Conservation (phyloP, 2,113 vertebrate species). For the Semnopithecus entellus region DNA sequence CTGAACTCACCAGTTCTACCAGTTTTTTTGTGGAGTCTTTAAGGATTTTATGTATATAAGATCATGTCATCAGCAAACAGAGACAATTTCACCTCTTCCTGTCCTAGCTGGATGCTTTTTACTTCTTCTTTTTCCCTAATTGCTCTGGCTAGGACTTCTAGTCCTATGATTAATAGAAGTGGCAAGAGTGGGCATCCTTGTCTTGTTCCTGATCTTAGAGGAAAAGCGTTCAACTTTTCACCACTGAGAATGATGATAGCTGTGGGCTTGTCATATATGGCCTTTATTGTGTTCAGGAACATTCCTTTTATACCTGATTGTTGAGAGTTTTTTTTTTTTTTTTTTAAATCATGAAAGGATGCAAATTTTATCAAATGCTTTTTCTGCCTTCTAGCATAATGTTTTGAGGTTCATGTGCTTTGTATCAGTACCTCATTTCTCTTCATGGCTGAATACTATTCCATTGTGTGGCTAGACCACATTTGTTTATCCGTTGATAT, state of each 20-base stretch:
- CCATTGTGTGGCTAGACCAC: neutral
- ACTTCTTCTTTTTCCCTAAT: neutral
- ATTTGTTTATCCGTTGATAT: neutral
- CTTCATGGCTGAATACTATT: neutral
- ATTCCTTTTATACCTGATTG: neutral
- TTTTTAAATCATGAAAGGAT: neutral
- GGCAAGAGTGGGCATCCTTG: neutral
- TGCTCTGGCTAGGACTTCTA: neutral
- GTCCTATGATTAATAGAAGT: neutral
- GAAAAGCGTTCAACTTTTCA: neutral
- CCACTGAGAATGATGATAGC: neutral
- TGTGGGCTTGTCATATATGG: neutral
- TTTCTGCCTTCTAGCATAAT: neutral
- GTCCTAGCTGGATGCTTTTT: neutral
- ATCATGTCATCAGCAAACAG: neutral
- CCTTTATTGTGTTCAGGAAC: neutral
- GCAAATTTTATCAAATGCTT: neutral
- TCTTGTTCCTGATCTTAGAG: neutral
- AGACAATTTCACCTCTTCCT: neutral
- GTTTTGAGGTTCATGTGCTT: neutral
- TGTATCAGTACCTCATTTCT: neutral
- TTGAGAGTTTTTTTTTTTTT: neutral
- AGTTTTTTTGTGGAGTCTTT: neutral
- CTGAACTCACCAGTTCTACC: neutral
- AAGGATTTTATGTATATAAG: neutral